phyloP scores from a whole-genome alignment of 2,888 invertebrate genomes.

The Stenchaetothrips biformis region DNA sequence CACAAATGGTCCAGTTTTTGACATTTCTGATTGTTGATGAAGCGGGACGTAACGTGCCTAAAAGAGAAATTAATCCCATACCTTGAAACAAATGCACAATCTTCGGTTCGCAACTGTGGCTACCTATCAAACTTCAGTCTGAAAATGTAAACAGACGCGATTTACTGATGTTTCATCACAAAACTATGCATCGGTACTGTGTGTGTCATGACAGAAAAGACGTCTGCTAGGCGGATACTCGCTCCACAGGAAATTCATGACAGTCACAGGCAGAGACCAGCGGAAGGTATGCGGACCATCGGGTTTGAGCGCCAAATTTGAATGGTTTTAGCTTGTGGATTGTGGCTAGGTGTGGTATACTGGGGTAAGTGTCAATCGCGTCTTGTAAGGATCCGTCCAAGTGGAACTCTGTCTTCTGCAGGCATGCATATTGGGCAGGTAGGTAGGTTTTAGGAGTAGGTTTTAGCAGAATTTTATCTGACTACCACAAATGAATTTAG shows the following conservation, averaged over 20 bases:
- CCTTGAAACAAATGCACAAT: not conserved
- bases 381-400: no score
- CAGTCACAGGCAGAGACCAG: not conserved
- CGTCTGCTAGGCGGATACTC: not conserved
- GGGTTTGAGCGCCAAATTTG: no score
- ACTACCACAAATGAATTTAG: not conserved
- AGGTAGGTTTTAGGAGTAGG: no score
- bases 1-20: no score
- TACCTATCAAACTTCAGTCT: not conserved
- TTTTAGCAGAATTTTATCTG: not conserved
- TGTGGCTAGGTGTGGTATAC: no score
- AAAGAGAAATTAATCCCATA: not conserved
- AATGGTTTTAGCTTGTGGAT: no score
- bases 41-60: not conserved
- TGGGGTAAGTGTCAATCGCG: no score
- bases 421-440: no score
- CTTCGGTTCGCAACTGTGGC: not conserved
- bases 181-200: not conserved
- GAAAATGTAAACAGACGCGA: not conserved
- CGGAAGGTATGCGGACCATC: no score
- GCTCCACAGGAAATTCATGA: no score
- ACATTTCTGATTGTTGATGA: no score
- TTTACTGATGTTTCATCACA: constrained; percentile 1
- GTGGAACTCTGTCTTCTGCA: no score
- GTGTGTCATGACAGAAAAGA: not conserved